phyloP scores from a whole-genome alignment of 1,140 invertebrate genomes.

The Latrodectus geometricus region DNA sequence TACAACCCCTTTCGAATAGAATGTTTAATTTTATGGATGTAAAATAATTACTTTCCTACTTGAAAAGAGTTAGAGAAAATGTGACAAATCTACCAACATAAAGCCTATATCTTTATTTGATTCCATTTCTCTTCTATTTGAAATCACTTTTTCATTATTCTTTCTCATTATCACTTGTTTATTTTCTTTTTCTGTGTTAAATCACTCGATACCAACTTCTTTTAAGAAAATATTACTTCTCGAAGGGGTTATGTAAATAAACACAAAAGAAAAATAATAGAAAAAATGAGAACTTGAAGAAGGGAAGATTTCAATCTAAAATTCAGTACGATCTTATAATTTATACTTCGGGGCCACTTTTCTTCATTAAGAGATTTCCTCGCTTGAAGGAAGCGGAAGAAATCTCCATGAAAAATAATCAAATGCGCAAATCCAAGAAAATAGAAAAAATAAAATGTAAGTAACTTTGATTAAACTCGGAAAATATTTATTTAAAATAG shows the following conservation, averaged over 20 bases:
- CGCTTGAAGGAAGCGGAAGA: background rate
- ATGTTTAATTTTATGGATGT: background rate
- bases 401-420: slow-evolving; percentile 26
- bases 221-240: slow-evolving; percentile 13
- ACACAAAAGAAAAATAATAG: background rate
- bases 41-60: background rate
- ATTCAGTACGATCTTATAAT: slow-evolving; percentile 7
- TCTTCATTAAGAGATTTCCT: slow-evolving; percentile 25
- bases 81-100: background rate
- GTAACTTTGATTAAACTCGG: slow-evolving; percentile 30
- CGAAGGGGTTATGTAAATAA: slow-evolving; percentile 18
- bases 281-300: background rate
- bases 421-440: background rate
- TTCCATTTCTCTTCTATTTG: background rate
- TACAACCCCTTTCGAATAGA: background rate
- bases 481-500: slow-evolving; percentile 41
- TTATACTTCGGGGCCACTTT: background rate
- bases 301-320: slow-evolving; percentile 28
- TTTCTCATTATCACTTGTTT: background rate
- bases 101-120: background rate
- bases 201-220: background rate
- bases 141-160: background rate
- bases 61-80: background rate
- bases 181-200: background rate
- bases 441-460: background rate